These are phyloP conservation scores for Dynastes maya DNA, from an alignment of 2,888 invertebrate genomes.

Conservation along the genomic window DNA sequence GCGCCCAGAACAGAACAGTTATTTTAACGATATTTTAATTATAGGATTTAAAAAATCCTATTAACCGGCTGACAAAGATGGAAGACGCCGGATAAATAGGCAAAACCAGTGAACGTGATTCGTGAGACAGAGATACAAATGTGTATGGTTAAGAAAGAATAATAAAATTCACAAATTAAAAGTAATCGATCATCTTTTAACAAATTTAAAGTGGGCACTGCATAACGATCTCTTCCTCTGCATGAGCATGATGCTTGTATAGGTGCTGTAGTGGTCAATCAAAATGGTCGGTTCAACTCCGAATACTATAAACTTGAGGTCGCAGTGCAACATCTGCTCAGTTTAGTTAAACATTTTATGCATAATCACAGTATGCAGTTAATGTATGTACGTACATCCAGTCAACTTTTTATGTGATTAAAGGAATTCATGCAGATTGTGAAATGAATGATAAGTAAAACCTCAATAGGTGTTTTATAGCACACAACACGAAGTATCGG, in stretches of 20 bases:
- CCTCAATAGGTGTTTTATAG: too few relatives aligned
- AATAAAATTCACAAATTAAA: slow-evolving; percentile 51
- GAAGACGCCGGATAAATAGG: slow-evolving; percentile 6
- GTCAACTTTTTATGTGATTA: too few relatives aligned
- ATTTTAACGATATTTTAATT: slow-evolving; percentile 52
- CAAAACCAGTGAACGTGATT: neutral
- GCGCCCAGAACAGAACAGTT: slow-evolving; percentile 29
- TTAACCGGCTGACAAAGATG: slow-evolving; percentile 41
- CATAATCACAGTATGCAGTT: too few relatives aligned
- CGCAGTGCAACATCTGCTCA: too few relatives aligned
- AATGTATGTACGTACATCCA: too few relatives aligned
- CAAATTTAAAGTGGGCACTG: slow-evolving; percentile 52
- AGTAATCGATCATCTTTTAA: slow-evolving; percentile 57
- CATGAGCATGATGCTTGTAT: slow-evolving; percentile 19
- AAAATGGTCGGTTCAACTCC: too few relatives aligned
- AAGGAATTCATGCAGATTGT: too few relatives aligned
- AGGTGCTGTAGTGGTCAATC: neutral
- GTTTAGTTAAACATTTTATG: too few relatives aligned
- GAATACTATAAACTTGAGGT: too few relatives aligned
- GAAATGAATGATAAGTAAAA: too few relatives aligned
- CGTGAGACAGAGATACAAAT: slow-evolving; percentile 11
- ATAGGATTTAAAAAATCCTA: slow-evolving; percentile 49
- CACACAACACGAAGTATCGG: too few relatives aligned
- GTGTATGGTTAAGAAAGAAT: slow-evolving; percentile 24
- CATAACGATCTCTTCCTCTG: slow-evolving; percentile 37